These are phyloP conservation scores for Leucophenga montana DNA, from an alignment of 2,888 invertebrate species.

Conservation along the genomic window DNA sequence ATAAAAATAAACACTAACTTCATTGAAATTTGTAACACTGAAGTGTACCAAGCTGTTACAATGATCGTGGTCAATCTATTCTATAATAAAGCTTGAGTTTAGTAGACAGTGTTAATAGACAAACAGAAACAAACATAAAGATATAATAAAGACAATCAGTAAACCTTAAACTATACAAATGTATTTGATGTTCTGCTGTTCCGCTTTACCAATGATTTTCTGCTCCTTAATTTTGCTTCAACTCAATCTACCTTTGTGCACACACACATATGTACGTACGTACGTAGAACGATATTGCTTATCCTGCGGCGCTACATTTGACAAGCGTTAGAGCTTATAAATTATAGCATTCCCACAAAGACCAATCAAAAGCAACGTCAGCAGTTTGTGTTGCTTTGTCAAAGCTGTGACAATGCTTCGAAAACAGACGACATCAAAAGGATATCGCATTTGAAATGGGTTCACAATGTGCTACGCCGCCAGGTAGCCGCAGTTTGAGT, in stretches of 20 bases:
- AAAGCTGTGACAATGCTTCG: conserved; percentile 28
- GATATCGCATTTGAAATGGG: conserved; percentile 7
- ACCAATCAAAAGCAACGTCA: neutral
- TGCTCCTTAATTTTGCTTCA: no score
- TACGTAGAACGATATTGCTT: neutral
- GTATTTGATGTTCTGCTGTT: neutral
- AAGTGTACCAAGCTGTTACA: no score
- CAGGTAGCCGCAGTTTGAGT: neutral
- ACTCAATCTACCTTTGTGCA: no score
- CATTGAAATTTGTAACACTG: no score
- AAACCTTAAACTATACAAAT: neutral
- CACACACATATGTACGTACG: neutral
- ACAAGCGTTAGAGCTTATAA: neutral
- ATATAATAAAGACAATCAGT: neutral
- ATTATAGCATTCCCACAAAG: neutral
- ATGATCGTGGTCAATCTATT: no score
- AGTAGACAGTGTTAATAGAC: no score
- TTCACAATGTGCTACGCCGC: no score
- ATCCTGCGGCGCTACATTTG: conserved; percentile 16
- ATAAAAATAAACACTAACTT: no score
- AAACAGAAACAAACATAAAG: no score
- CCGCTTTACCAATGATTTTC: neutral
- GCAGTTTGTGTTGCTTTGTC: neutral
- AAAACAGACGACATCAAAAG: conserved; percentile 27
- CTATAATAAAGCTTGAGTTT: no score